phyloP scores from a whole-genome alignment of 2,113 vertebrate species.

The Triplophysa tibetana region DNA sequence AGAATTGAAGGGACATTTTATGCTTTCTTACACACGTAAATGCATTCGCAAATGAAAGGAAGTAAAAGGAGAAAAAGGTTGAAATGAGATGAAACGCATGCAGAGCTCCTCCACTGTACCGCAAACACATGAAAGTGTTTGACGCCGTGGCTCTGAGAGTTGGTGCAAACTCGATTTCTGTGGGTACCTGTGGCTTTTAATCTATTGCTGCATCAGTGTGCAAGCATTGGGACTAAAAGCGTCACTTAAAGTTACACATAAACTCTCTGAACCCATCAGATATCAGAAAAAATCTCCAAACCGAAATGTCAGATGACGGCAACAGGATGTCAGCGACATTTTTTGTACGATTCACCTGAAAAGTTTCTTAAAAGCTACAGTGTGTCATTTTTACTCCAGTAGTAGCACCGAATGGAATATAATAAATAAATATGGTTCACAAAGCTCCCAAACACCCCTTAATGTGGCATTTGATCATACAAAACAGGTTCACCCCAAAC shows the following conservation, averaged over 20 bases:
- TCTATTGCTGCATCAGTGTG: constrained; percentile 27
- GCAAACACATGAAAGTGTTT: constrained; percentile 32
- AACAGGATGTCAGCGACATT: constrained; percentile 1
- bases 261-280: constrained; percentile 48
- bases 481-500: too few species aligned
- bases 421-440: too few species aligned
- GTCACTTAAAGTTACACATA: constrained; percentile 6
- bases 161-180: constrained; percentile 1
- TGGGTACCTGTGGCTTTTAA: constrained; percentile 30
- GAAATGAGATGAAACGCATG: constrained; percentile 34
- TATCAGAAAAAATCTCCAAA: constrained; percentile 47
- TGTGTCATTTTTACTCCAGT: too few species aligned
- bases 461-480: too few species aligned
- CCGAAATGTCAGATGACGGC: constrained; percentile 54
- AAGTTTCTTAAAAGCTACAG: not conserved
- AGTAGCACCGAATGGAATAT: too few species aligned
- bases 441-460: too few species aligned
- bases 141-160: constrained; percentile 4
- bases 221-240: constrained; percentile 25
- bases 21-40: not conserved
- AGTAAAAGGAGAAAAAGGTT: constrained; percentile 13
- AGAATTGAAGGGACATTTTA: constrained; percentile 23
- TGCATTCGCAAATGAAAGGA: not conserved
- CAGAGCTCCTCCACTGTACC: constrained; percentile 9
- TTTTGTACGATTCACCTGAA: not conserved